Conservation (phyloP, 2,797 vertebrate genomes). For the Trichosurus vulpecula region DNA sequence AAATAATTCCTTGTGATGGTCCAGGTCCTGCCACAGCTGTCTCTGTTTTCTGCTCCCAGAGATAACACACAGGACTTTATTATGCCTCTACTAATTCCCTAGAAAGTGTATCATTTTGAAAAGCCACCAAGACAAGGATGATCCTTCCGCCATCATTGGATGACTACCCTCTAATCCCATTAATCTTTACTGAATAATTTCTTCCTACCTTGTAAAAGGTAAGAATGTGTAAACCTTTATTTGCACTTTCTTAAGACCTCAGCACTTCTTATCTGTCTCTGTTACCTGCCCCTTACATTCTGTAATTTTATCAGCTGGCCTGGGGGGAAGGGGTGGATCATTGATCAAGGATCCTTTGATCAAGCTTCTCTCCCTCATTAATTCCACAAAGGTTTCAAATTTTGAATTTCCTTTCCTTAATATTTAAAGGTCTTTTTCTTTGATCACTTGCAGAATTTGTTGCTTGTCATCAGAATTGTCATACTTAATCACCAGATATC, state of each 20-base stretch:
- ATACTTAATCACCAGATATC: neutral
- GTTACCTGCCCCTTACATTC: neutral
- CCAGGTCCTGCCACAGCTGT: neutral
- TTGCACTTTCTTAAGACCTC: neutral
- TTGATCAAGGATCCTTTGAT: neutral
- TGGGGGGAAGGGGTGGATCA: neutral
- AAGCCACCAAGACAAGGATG: neutral
- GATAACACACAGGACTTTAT: neutral
- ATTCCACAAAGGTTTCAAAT: neutral
- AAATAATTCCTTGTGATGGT: neutral
- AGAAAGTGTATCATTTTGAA: neutral
- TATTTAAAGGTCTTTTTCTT: neutral
- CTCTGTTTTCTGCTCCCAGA: neutral
- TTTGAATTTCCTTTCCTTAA: neutral
- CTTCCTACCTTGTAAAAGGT: neutral
- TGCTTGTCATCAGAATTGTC: neutral
- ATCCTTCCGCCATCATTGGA: neutral
- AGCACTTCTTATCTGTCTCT: neutral
- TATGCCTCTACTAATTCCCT: neutral
- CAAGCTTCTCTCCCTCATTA: neutral
- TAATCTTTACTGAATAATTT: neutral
- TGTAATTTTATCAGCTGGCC: neutral
- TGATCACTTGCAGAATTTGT: neutral
- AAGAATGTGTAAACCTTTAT: neutral
- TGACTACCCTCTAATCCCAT: neutral